Conservation (phyloP, 2,797 vertebrate genomes). For the Octomys mimax region DNA sequence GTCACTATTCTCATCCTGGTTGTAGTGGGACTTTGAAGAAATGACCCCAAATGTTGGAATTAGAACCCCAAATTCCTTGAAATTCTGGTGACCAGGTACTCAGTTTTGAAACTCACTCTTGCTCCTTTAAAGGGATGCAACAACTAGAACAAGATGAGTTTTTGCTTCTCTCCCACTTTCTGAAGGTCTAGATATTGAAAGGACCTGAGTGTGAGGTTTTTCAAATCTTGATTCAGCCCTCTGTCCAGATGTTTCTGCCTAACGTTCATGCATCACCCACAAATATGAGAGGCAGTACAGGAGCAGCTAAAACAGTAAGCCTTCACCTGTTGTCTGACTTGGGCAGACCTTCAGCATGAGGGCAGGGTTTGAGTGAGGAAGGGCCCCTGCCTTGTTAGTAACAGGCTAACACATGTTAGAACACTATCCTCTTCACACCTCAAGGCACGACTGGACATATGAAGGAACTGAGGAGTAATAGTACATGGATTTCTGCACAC, state of each 20-base stretch:
- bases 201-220: not conserved
- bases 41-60: not conserved
- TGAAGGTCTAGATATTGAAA: too few relatives aligned
- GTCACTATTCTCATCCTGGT: not conserved
- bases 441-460: too few relatives aligned
- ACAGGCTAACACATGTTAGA: too few relatives aligned
- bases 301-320: accelerated
- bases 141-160: not conserved
- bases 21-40: not conserved
- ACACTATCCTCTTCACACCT: not conserved
- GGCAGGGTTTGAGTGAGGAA: not conserved
- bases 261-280: not conserved
- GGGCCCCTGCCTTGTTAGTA: not conserved
- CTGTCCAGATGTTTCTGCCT: accelerated
- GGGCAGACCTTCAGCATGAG: accelerated
- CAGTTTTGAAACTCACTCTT: not conserved
- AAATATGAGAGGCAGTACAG: not conserved
- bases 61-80: not conserved
- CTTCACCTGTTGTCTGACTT: not conserved
- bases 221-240: not conserved
- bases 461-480: not conserved
- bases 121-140: accelerated
- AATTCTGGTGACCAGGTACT: not conserved
- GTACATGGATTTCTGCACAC: not conserved
- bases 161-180: accelerated